Base-by-base conservation (phyloP, 2,113 vertebrate species). In the Marcusenius ussheri region DNA sequence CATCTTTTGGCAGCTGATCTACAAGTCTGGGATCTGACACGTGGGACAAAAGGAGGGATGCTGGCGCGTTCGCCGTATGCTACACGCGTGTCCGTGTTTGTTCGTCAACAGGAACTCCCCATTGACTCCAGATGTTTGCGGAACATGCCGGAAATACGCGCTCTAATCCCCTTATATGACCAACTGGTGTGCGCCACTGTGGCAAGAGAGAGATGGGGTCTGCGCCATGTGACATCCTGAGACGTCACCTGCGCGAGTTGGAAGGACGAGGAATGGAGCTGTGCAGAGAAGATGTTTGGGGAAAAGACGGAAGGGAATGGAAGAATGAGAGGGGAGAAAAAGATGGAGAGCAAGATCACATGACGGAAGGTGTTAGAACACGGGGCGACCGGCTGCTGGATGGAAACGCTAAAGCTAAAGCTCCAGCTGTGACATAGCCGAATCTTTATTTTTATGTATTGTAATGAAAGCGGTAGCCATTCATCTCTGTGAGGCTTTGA, bases 371-470 rank as follows among this genome's bases (percentile, higher is more conserved):
- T 2, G 27, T 17, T 21, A 45, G 5, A 53, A 27, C 10, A n/a
- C 7, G 85, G 50, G 49, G 27, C 1, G 85, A 70, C n/a, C 1
- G 1, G n/a, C n/a, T 8, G 17, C 27, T 51, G 50, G 27, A 87
- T 17, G 10, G 51, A 24, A 31, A 56, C 3, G 1, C 21, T n/a
- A 2, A 19, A 88, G 1, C 21, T 13, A 2, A 19, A 88, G 66
- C 35, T 49, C 45, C 17, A 66, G 45, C 10, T 9, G 88, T 31
- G 66, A 66, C 31, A 27, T 27, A 8, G 6, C 13, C 42, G 8
- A 35, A 74, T 62, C 88, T 88, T 88, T 46, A 88, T 88, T 88
- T 70, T 88, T 70, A 66, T 49, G 31, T 27, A 47, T 35, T 49
- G 62, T 74, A 74, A 74, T 88, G 45, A 88, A 88, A 88, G 39